These are phyloP conservation scores for Dolichotis patagonum DNA, from an alignment of 2,113 vertebrate species.

Conservation along the genomic window DNA sequence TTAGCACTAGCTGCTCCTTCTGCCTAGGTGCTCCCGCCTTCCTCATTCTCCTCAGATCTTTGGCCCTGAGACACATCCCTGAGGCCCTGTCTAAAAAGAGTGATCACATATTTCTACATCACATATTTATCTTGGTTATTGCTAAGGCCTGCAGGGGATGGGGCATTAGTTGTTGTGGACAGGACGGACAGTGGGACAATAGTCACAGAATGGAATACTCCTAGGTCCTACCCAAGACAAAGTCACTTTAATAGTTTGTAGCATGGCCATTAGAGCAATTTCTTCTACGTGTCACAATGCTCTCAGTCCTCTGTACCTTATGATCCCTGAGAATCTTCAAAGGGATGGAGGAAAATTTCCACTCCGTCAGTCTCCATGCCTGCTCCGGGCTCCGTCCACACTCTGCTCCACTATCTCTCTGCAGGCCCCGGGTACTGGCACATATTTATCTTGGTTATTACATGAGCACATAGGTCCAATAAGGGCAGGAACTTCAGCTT, in stretches of 20 bases:
- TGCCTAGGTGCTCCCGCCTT: background rate
- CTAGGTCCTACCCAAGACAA: background rate
- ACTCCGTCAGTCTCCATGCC: background rate
- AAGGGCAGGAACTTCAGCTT: background rate
- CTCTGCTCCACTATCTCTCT: background rate
- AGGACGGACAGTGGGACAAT: background rate
- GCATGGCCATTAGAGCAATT: background rate
- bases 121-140: too few relatives aligned
- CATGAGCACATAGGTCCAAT: background rate
- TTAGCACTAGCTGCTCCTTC: background rate
- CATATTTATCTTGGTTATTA: background rate
- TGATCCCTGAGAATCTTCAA: conserved; percentile 19
- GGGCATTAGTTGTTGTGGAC: background rate
- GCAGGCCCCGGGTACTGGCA: background rate
- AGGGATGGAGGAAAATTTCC: background rate
- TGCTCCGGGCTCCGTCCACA: background rate
- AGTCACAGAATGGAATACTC: background rate
- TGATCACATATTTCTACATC: background rate
- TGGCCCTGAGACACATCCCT: background rate
- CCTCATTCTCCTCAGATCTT: background rate
- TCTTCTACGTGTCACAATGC: background rate
- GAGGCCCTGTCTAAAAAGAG: background rate
- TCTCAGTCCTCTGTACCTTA: background rate
- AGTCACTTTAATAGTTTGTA: background rate
- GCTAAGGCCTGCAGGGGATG: background rate